These are phyloP conservation scores for Smittia aterrima DNA, from an alignment of 2,888 invertebrate species.

Conservation along the genomic window DNA sequence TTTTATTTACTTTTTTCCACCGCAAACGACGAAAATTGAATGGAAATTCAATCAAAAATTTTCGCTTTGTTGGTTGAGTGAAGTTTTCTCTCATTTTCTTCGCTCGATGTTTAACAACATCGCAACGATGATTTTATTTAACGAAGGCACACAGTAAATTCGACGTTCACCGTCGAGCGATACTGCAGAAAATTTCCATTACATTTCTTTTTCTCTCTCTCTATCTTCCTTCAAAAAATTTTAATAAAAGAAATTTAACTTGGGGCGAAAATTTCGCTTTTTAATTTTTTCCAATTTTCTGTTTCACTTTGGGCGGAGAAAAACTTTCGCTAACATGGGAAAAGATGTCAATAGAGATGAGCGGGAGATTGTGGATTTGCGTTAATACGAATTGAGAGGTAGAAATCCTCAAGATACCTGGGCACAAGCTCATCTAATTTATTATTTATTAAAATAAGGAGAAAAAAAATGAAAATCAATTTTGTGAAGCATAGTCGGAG, in stretches of 20 bases:
- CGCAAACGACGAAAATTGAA: neutral
- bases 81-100: neutral
- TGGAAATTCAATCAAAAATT: slow-evolving; percentile 21
- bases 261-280: slow-evolving; percentile 22
- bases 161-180: neutral
- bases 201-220: neutral
- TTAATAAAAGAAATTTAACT: slow-evolving; percentile 14
- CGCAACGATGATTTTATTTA: slow-evolving; percentile 1
- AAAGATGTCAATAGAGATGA: slow-evolving; percentile 19
- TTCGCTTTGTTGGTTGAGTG: neutral
- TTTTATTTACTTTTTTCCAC: slow-evolving; percentile 2
- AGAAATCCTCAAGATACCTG: neutral
- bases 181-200: slow-evolving; percentile 26
- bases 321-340: slow-evolving; percentile 25
- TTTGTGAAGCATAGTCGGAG: neutral
- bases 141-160: neutral
- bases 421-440: neutral
- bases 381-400: neutral
- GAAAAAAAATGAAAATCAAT: slow-evolving; percentile 21
- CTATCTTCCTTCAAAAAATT: slow-evolving; percentile 2
- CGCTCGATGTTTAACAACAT: slow-evolving; percentile 1
- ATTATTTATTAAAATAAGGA: slow-evolving; percentile 27
- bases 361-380: neutral
- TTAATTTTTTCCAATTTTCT: slow-evolving; percentile 16
- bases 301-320: neutral